phyloP scores from a whole-genome alignment of 2,797 vertebrate species.

The Melopsittacus undulatus region DNA sequence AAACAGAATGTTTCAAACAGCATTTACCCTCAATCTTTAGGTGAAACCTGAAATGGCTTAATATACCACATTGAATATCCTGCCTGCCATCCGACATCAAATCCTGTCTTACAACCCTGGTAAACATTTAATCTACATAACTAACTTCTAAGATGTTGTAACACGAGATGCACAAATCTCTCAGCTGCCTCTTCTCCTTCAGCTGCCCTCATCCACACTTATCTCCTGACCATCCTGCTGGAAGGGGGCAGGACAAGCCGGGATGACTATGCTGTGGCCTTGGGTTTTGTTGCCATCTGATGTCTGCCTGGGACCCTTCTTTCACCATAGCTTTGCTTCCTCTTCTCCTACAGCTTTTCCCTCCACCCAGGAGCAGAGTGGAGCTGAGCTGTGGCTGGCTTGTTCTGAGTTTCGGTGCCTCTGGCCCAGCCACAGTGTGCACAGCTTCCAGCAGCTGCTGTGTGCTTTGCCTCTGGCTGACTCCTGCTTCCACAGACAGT shows the following conservation, averaged over 20 bases:
- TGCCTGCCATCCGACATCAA: neutral
- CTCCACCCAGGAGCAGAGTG: neutral
- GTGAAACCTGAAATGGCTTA: neutral
- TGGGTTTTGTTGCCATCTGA: neutral
- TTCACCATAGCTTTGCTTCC: neutral
- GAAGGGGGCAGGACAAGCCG: neutral
- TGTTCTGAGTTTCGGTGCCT: neutral
- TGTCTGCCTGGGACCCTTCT: neutral
- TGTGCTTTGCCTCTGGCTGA: conserved; percentile 26
- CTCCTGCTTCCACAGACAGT: neutral
- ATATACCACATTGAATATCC: neutral
- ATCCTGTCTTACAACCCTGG: neutral
- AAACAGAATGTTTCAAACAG: neutral
- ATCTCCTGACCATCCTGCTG: neutral
- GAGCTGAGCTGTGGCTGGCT: neutral
- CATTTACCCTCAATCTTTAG: neutral
- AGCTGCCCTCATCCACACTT: fast-evolving
- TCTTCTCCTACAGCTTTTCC: neutral
- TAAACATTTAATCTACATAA: neutral
- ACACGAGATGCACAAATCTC: neutral
- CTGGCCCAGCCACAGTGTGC: neutral
- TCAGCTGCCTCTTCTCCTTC: neutral
- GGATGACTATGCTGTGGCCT: fast-evolving
- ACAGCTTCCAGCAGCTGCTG: conserved; percentile 28
- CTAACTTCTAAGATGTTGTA: neutral